These are phyloP conservation scores for Drosophila athabasca DNA, from an alignment of 1,140 invertebrate genomes.

Conservation along the genomic window DNA sequence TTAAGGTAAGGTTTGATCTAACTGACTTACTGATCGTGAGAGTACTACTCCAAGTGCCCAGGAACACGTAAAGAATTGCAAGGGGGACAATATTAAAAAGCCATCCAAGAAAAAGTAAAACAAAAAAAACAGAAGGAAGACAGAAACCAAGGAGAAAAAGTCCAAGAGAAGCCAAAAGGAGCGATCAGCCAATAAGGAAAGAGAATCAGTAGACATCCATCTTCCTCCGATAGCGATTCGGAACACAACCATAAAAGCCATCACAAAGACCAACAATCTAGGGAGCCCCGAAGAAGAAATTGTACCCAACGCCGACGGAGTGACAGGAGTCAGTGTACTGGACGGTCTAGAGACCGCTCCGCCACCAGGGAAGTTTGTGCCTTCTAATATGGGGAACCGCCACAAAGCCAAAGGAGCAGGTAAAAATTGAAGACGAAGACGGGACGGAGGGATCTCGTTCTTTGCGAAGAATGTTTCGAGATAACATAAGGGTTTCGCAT, in stretches of 20 bases:
- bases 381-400: no score
- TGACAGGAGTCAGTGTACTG: constrained; percentile 30
- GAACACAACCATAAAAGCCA: constrained; percentile 25
- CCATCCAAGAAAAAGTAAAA: constrained; percentile 53
- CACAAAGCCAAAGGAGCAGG: no score
- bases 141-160: constrained; percentile 44
- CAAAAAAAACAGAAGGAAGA: constrained; percentile 51
- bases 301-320: constrained; percentile 24
- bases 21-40: no score
- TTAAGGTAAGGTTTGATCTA: no score
- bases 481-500: no score
- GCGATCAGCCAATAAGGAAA: constrained; percentile 19
- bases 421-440: no score
- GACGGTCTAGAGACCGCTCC: constrained; percentile 33
- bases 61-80: constrained; percentile 85
- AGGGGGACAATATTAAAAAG: constrained; percentile 45
- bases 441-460: no score
- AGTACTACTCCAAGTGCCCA: no score
- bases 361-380: no score
- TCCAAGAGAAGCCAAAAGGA: constrained; percentile 26
- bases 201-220: constrained; percentile 29
- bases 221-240: constrained; percentile 46
- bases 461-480: no score
- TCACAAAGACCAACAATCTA: constrained; percentile 16
- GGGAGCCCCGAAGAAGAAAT: background rate